Evolutionary conservation across 2,888 invertebrate species (phyloP), one percentile per base, ranked within the genome.

Genomic region (Idaea aversata): DNA sequence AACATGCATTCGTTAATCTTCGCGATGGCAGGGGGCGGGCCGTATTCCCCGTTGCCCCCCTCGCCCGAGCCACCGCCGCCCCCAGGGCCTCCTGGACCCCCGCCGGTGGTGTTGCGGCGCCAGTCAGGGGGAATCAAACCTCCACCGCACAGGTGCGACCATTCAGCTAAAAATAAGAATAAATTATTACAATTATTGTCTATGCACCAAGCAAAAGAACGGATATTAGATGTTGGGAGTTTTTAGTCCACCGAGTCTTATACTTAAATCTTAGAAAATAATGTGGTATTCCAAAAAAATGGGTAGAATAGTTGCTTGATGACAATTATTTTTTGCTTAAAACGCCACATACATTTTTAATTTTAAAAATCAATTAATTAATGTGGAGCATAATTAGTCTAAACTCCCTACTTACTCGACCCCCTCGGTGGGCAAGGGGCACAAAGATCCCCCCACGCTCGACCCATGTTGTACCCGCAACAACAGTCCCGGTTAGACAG

Each of bases 401-500:
- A 59, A 62, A 25, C 36, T n/a, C 6, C 59, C 34, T 47, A 86
- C 89, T 84, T 1, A 92, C 92, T 78, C 47, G 91, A 80, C 13
- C 88, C 88, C 5, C 89, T 68, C 0, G 91, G 90, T 0, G 97
- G 97, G 84, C 98, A 98, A 61, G 95, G 94, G 67, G 95, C 94
- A 84, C 97, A 98, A 68, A 95, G 93, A 73, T 95, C 95, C 64
- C 97, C 95, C 97, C 97, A 97, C 7, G 97, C 97, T 78, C 96
- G 95, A 4, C 97, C 97, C 95, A 97, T 96, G 86, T 97, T 97
- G 84, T 96, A 95, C 0, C 97, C 96, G 85, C 97, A 97, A 86
- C 97, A 97, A 81, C 97, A 97, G 85, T 97, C 97, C 71, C 96
- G 94, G 84, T 96, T 96, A 1, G 97, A 97, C 60, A 97, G 88